Evolutionary conservation across 2,888 invertebrate genomes (phyloP).

Genomic region (Cepaea hortensis): DNA sequence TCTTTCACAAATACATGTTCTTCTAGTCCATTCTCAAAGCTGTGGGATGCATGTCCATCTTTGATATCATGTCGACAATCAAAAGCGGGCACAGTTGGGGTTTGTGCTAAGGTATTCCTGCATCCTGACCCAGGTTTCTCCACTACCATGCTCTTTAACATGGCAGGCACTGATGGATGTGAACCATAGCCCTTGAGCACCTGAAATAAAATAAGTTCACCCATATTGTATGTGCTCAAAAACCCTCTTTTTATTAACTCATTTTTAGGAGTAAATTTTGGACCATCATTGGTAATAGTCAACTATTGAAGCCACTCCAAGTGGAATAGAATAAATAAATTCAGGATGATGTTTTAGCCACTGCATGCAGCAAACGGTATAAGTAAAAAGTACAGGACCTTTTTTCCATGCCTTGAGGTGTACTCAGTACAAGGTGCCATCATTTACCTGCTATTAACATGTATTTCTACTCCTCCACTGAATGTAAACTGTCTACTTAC

Average conservation of each 20-base stretch:
- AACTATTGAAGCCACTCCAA: background rate
- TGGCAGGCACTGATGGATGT: constrained; percentile 52
- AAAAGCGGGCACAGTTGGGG: constrained; percentile 42
- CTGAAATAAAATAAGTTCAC: constrained; percentile 45
- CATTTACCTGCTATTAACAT: too few relatives aligned
- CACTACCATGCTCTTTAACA: constrained; percentile 54
- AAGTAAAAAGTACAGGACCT: too few relatives aligned
- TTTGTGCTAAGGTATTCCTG: background rate
- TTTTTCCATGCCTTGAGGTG: too few relatives aligned
- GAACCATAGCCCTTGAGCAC: constrained; percentile 53
- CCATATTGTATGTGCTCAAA: background rate
- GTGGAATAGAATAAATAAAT: too few relatives aligned
- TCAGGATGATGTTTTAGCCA: too few relatives aligned
- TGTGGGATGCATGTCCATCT: constrained; percentile 49
- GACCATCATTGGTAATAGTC: background rate
- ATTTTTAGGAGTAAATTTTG: too few relatives aligned
- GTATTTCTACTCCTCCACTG: too few relatives aligned
- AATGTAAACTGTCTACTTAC: too few relatives aligned
- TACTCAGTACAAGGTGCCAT: too few relatives aligned
- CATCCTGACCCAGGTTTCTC: background rate
- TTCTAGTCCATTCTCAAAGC: constrained; percentile 53
- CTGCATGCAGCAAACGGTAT: too few relatives aligned
- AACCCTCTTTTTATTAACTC: too few relatives aligned
- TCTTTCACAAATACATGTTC: constrained; percentile 59
- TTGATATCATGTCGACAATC: constrained; percentile 40